These are phyloP conservation scores for Theropithecus gelada DNA, from an alignment of 2,113 vertebrate genomes.

Conservation along the genomic window DNA sequence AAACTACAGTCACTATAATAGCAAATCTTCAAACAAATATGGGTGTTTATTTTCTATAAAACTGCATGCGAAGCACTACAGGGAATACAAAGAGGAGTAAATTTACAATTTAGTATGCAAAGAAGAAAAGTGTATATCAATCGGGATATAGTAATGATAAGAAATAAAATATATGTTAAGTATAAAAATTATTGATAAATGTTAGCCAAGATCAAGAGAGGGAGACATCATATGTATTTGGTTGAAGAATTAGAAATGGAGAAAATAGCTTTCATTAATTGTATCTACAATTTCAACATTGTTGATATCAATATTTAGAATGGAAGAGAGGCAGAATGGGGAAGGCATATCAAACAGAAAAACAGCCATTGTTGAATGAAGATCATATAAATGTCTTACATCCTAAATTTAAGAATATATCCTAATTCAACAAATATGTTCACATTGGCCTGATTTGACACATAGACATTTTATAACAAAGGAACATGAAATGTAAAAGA, in stretches of 20 bases:
- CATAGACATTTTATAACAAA: background rate
- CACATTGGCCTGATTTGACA: background rate
- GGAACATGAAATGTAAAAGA: background rate
- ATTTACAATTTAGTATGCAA: background rate
- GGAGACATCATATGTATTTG: background rate
- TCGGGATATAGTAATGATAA: background rate
- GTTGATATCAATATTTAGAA: background rate
- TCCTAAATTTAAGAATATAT: background rate
- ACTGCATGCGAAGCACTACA: background rate
- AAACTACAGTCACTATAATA: background rate
- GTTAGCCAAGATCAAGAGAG: background rate
- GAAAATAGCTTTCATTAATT: background rate
- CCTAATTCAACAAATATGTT: background rate
- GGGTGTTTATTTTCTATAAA: conserved; percentile 3
- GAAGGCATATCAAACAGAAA: background rate
- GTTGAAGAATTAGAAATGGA: background rate
- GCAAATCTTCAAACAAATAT: background rate
- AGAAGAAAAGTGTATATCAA: background rate
- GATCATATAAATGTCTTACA: background rate
- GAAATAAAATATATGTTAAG: background rate
- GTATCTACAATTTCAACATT: background rate
- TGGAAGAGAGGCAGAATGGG: background rate
- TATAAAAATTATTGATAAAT: background rate
- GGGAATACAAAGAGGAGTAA: background rate
- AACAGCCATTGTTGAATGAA: background rate